Conservation (phyloP, 1,140 invertebrate species). For the Zaprionus kolodkinae region DNA sequence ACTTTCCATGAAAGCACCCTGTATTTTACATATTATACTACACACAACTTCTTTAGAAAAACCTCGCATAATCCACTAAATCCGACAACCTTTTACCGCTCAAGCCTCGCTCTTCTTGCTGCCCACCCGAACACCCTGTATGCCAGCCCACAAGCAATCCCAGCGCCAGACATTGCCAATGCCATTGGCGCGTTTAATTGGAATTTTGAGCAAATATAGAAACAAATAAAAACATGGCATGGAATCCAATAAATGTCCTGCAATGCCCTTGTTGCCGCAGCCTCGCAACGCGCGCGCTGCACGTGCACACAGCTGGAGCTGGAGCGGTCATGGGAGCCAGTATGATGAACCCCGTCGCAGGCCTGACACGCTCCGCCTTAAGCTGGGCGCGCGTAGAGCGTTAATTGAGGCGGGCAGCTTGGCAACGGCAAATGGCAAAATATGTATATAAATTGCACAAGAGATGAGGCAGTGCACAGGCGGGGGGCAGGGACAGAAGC, state of each 20-base stretch:
- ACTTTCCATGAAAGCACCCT: not conserved
- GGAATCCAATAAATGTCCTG: conserved; percentile 83
- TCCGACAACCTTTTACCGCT: not conserved
- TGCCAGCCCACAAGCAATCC: not conserved
- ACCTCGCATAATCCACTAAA: not conserved
- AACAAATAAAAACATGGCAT: conserved; percentile 76
- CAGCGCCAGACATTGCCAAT: conserved; percentile 30
- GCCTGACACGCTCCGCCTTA: not conserved
- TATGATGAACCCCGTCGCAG: not conserved
- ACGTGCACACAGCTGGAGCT: conserved; percentile 62
- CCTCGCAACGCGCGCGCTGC: conserved; percentile 37
- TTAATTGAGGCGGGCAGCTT: conserved; percentile 70
- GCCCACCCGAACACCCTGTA: conserved; percentile 11
- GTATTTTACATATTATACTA: not conserved
- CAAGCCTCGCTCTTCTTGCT: not conserved
- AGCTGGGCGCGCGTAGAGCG: conserved; percentile 44
- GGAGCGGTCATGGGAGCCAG: not conserved
- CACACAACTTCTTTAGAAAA: not conserved
- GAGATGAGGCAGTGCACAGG: conserved; percentile 15
- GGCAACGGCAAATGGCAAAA: conserved; percentile 51
- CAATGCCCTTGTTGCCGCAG: not conserved
- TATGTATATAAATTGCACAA: conserved; percentile 59
- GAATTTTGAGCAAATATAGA: conserved; percentile 78
- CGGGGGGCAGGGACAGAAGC: not conserved
- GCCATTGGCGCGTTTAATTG: conserved; percentile 79